These are phyloP conservation scores for Thumatha senex DNA, from an alignment of 2,888 invertebrate genomes.

Conservation along the genomic window DNA sequence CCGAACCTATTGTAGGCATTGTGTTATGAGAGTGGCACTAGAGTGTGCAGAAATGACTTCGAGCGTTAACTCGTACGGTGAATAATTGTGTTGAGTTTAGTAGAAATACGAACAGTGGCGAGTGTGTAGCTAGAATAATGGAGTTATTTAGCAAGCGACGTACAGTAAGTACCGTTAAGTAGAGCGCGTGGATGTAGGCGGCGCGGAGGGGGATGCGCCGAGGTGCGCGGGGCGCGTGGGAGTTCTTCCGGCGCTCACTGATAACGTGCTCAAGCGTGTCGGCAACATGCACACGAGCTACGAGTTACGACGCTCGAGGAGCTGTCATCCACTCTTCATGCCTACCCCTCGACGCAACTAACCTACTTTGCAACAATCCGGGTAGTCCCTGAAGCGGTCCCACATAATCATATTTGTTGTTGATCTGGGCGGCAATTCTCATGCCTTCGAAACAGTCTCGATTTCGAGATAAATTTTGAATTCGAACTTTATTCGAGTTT, in stretches of 20 bases:
- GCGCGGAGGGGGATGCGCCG: background rate
- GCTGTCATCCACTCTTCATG: background rate
- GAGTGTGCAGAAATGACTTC: background rate
- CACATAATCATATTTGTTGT: too few species aligned
- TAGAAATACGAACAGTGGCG: conserved; percentile 1
- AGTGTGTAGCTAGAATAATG: conserved; percentile 1
- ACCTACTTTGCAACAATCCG: too few species aligned
- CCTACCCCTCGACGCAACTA: background rate
- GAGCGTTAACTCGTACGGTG: background rate
- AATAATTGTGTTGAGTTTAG: conserved; percentile 1
- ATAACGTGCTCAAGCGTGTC: conserved; percentile 33
- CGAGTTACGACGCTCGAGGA: background rate
- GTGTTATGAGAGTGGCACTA: background rate
- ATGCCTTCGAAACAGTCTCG: too few species aligned
- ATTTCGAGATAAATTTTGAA: too few species aligned
- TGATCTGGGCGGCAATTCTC: too few species aligned
- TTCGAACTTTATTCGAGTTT: too few species aligned
- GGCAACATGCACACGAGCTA: background rate
- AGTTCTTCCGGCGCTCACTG: conserved; percentile 32
- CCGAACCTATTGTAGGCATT: background rate
- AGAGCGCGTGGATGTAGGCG: background rate
- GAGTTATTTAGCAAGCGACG: background rate
- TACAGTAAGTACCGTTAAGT: conserved; percentile 12
- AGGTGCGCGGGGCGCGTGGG: conserved; percentile 12
- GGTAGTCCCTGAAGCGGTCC: too few species aligned